These are phyloP conservation scores for Microtus richardsoni DNA, from an alignment of 2,113 vertebrate genomes.

Conservation along the genomic window DNA sequence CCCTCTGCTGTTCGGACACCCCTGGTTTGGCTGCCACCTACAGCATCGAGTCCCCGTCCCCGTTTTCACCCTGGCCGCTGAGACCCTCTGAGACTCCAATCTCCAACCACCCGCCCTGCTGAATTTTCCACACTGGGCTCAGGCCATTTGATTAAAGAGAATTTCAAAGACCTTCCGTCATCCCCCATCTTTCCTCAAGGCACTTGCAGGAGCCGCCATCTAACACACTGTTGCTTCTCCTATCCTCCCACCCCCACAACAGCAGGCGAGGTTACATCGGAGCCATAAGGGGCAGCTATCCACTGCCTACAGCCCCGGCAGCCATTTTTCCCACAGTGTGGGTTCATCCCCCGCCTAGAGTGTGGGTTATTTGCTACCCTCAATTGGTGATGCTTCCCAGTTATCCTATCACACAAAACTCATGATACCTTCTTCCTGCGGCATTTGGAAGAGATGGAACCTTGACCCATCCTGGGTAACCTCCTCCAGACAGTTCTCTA, in stretches of 20 bases:
- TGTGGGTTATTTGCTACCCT: neutral
- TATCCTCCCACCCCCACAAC: rapidly evolving
- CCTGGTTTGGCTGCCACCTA: neutral
- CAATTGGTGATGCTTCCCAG: rapidly evolving
- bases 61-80: neutral
- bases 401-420: neutral
- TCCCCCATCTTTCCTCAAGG: neutral
- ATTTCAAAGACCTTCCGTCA: neutral
- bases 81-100: neutral
- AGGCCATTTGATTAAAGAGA: neutral
- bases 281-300: neutral
- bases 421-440: neutral
- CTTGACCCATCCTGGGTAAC: neutral
- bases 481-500: neutral
- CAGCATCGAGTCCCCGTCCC: neutral
- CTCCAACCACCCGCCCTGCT: neutral
- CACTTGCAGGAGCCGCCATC: neutral
- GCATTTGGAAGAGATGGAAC: neutral
- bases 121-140: neutral
- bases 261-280: neutral
- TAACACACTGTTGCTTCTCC: neutral
- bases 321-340: neutral
- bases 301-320: neutral
- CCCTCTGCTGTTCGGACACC: neutral
- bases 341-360: neutral